Base-by-base conservation (phyloP, 2,888 invertebrate species). In the Halictus ligatus region DNA sequence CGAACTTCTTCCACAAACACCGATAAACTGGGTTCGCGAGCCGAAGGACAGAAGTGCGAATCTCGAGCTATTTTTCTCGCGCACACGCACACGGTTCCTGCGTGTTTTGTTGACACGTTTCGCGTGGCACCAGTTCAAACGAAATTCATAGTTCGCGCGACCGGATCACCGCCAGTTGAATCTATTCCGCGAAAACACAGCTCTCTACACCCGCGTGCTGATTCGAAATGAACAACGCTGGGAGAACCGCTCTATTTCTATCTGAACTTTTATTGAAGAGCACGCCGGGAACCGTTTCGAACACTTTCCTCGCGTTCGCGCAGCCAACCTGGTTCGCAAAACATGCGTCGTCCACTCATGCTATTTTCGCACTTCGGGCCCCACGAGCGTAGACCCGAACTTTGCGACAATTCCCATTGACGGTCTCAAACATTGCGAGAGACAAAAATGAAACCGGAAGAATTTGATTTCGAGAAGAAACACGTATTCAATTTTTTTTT, bases 81-180 rank as follows among this genome's bases (percentile, higher is more conserved):
- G 1, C 54, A 54, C 21, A 54, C 8, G 7, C 8, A 2, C 18
- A 0, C 12, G 35, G 3, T 35, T 35, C 35, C 4, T 25, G 64
- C 29, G 29, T 8, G 67, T 60, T 35, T 67, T 35, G 67, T 35
- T 48, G 75, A 54, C 29, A 76, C 69, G 74, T 75, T 73, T 75
- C 69, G 71, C 58, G 67, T 81, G 89, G 81, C 80, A 80, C 73
- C 78, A 67, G 64, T 60, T 88, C 82, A 81, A 87, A 50, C 67
- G 40, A 69, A 83, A 85, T 81, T 89, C 75, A 29, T 18, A 18
- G 35, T 18, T 80, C 72, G 46, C 40, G 54, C 58, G 54, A 58
- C 48, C 35, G 35, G 35, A 35, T 2, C 21, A 29, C 67, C 78
- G 67, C 50, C 60, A 50, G 72, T 83, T 87, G 80, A 85, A 88